phyloP scores from a whole-genome alignment of 1,140 invertebrate genomes.

The Protaetia brevitarsis region DNA sequence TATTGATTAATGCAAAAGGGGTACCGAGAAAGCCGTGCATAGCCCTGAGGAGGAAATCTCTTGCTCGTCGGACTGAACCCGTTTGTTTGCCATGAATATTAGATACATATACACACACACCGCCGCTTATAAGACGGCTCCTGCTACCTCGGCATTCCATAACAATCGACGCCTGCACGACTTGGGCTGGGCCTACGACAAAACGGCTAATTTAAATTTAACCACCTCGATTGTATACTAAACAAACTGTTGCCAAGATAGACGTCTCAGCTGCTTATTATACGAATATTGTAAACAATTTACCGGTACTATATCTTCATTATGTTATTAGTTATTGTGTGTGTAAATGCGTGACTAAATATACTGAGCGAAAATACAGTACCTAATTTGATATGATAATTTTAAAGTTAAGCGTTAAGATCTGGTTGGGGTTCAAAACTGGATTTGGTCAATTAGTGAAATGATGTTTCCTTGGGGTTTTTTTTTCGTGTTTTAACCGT shows the following conservation, averaged over 20 bases:
- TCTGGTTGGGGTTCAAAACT: too few relatives aligned
- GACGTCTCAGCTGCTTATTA: too few relatives aligned
- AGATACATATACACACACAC: conserved; percentile 35
- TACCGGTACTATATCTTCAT: too few relatives aligned
- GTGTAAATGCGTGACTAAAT: too few relatives aligned
- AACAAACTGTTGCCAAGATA: background rate
- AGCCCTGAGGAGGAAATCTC: conserved; percentile 30
- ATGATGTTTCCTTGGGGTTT: too few relatives aligned
- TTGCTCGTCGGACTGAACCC: conserved; percentile 29
- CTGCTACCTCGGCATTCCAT: background rate
- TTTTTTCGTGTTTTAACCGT: too few relatives aligned
- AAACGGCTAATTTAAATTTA: conserved; percentile 12
- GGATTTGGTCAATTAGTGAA: too few relatives aligned
- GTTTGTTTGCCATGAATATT: conserved; percentile 44
- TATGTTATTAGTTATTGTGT: too few relatives aligned
- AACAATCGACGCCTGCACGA: background rate
- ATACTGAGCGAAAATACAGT: too few relatives aligned
- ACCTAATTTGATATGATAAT: too few relatives aligned
- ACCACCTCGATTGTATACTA: background rate
- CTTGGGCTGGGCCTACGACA: background rate
- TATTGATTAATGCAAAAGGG: conserved; percentile 39
- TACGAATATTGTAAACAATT: background rate
- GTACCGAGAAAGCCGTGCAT: conserved; percentile 38
- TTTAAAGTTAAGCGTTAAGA: too few relatives aligned
- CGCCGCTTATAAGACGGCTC: too few relatives aligned